Evolutionary conservation across 1,140 invertebrate species (phyloP), one percentile per base, ranked within the genome.

Genomic region (Chrysomallon squamiferum): DNA sequence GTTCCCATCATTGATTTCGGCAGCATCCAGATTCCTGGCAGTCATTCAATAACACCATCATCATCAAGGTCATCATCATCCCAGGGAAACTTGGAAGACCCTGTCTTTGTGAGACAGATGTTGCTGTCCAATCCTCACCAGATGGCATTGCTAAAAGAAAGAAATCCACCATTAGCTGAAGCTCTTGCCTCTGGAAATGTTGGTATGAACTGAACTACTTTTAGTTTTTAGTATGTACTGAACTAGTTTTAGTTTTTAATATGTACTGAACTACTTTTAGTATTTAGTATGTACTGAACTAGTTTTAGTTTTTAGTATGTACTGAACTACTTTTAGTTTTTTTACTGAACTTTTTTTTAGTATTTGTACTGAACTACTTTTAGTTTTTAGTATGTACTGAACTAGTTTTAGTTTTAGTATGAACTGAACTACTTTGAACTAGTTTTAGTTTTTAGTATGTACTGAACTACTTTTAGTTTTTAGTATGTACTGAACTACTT

Each of bases 111-210:
- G 49, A 87, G 92, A 69, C 91, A 97, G 73, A 93, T 96, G 90
- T 91, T 98, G 66, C 82, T 96, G 27, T 91, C 91, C n/a, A 95
- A 95, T 87, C 95, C 95, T 0, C 93, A 97, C 83, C 93, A 97
- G 78, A 78, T 97, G 66, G 92, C 95, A 0, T 78, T 97, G 38
- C 86, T 98, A 0, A 94, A 95, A 83, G 95, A 97, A 80, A 95
- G 97, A 75, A 98, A 98, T 88, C 93, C 95, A 13, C 88, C 91
- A 71, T 83, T 98, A 43, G 95, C 96, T 20, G 95, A 97, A 84
- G 95, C 96, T 22, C 83, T 97, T 18, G 87, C 94, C 0, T 93
- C 90, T 74, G 94, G 93, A 20, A 92, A 92, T 83, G 84, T 93
- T 69, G 92, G 93, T 88, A 74, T 73, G 71, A 65, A 60, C 52